Evolutionary conservation across 2,888 invertebrate genomes (phyloP).

Genomic region (Autographa gamma): DNA sequence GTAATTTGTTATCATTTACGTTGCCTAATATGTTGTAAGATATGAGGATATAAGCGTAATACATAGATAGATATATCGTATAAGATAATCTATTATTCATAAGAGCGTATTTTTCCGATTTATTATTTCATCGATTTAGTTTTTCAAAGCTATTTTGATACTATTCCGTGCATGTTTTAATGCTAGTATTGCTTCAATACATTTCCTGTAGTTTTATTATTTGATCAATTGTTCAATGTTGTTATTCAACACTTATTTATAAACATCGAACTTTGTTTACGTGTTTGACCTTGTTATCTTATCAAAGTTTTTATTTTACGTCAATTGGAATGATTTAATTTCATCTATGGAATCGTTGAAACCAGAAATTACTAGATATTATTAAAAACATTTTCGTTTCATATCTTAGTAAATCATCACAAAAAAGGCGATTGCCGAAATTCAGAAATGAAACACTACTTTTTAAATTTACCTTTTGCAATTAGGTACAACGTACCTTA

Average conservation of each 20-base stretch:
- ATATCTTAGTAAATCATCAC: not conserved
- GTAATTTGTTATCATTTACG: slow-evolving; percentile 10
- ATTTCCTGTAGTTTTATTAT: too few species aligned
- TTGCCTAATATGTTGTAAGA: slow-evolving; percentile 18
- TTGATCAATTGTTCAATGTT: slow-evolving; percentile 22
- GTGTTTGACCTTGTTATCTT: slow-evolving; percentile 51
- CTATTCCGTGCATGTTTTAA: too few species aligned
- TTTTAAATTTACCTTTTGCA: too few species aligned
- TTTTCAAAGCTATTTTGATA: too few species aligned
- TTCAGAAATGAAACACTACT: too few species aligned
- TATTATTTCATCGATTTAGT: too few species aligned
- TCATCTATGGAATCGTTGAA: slow-evolving; percentile 9
- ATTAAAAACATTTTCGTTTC: not conserved
- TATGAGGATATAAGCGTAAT: slow-evolving; percentile 14
- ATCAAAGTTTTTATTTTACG: slow-evolving; percentile 33
- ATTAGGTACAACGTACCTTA: too few species aligned
- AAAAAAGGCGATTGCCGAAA: too few species aligned
- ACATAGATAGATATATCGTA: slow-evolving; percentile 8
- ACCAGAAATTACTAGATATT: slow-evolving; percentile 1
- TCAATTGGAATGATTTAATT: slow-evolving; percentile 27
- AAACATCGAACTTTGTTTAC: slow-evolving; percentile 34
- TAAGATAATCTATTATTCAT: slow-evolving; percentile 12
- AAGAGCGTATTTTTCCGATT: slow-evolving; percentile 18
- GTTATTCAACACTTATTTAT: slow-evolving; percentile 44
- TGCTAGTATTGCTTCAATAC: too few species aligned